Evolutionary conservation across 2,113 vertebrate genomes (phyloP), one percentile per base, ranked within the genome.

Genomic region (Forbesichthys agassizii): DNA sequence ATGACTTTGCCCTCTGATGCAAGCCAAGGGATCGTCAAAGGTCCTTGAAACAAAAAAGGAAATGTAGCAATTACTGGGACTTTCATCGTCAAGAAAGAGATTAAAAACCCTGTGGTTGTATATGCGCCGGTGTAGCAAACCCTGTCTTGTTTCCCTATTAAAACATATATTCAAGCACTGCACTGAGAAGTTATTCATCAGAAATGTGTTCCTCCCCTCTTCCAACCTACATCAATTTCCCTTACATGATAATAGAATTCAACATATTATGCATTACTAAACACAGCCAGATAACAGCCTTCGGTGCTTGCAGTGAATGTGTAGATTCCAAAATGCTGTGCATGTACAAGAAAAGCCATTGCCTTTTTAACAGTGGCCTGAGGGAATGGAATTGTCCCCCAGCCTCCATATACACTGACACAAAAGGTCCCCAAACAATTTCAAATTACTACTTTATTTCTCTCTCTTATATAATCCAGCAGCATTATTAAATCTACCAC

Each of bases 1-100:
- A 91, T 91, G 90, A 91, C 90, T 91, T 91, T 91, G 90, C 90
- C 90, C 90, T 91, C 90, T 91, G 90, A 91, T 91, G 90, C 90
- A 91, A 91, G 90, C 90, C 88, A 89, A 85, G 90, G 90, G 90
- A 91, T 91, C 90, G 88, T 89, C 90, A 91, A 91, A 91, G 90
- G 90, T 90, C 90, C 90, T 91, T 91, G 90, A 91, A 91, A 91
- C 90, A 91, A 91, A 91, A 91, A 91, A 86, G 90, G 88, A 91
- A 91, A 91, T 90, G 90, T 88, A 90, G 88, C 88, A 91, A 91
- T 91, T 91, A 91, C 88, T 88, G 90, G 80, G 86, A 90, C 90
- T 90, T 91, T 90, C 88, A 90, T 89, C 84, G 86, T 84, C 84
- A 84, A 90, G 86, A 90, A 90, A 88, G 83, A 90, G 88, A 91